Evolutionary conservation across 1,140 invertebrate species (phyloP).

Genomic region (Calliopsis andreniformis): DNA sequence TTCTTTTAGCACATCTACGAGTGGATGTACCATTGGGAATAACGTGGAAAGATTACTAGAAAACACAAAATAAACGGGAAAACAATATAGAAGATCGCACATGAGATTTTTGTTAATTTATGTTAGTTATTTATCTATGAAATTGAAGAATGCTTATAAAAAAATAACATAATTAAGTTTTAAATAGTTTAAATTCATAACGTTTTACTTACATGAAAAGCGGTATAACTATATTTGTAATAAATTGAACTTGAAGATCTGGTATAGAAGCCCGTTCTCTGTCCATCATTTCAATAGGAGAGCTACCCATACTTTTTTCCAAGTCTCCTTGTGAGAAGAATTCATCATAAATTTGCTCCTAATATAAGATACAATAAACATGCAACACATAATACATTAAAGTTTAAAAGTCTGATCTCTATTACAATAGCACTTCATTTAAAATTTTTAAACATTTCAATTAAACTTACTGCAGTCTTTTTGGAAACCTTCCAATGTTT

Average conservation of each 20-base stretch:
- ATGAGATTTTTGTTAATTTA: too few species aligned
- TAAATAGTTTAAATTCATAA: too few species aligned
- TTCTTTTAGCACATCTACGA: slow-evolving; percentile 65
- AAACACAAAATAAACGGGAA: slow-evolving; percentile 41
- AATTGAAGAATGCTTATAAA: background rate
- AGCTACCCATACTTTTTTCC: slow-evolving; percentile 90
- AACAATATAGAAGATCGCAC: background rate
- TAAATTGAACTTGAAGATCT: slow-evolving; percentile 90
- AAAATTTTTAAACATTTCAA: background rate
- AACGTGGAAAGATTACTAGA: slow-evolving; percentile 76
- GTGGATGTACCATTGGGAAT: slow-evolving; percentile 67
- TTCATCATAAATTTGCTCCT: slow-evolving; percentile 91
- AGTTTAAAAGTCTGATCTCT: slow-evolving; percentile 18
- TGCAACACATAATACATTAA: background rate
- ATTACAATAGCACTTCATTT: background rate
- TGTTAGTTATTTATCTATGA: too few species aligned
- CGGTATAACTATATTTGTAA: slow-evolving; percentile 81
- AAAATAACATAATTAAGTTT: background rate
- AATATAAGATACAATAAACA: slow-evolving; percentile 58
- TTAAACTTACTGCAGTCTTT: slow-evolving; percentile 85
- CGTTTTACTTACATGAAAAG: slow-evolving; percentile 74
- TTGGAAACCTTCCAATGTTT: slow-evolving; percentile 87
- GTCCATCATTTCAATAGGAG: slow-evolving; percentile 91
- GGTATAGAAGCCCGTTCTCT: slow-evolving; percentile 91
- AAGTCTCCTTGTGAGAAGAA: slow-evolving; percentile 94